phyloP scores from a whole-genome alignment of 1,140 invertebrate genomes.

The Lepeophtheirus salmonis region DNA sequence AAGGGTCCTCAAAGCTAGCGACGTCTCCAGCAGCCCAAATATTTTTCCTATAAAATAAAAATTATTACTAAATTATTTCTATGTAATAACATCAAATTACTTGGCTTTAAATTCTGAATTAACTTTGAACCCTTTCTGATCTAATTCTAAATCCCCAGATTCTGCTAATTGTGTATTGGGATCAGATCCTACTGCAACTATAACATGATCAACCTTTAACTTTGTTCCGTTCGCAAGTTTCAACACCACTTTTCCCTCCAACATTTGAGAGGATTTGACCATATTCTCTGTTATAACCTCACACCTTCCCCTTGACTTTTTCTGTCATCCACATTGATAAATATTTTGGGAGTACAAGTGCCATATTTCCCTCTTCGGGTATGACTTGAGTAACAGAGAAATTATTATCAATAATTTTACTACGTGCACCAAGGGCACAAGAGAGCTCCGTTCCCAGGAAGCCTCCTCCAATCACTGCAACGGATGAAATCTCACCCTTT shows the following conservation, averaged over 20 bases:
- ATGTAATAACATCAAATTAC: too few relatives aligned
- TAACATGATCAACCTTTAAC: constrained; percentile 45
- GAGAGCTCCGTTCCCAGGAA: constrained; percentile 75
- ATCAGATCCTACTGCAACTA: constrained; percentile 65
- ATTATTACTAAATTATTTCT: neutral
- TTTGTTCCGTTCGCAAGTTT: constrained; percentile 42
- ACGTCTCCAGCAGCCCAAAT: constrained; percentile 60
- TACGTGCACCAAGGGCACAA: constrained; percentile 51
- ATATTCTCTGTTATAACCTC: constrained; percentile 27
- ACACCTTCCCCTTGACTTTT: constrained; percentile 46
- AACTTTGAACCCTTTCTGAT: constrained; percentile 69
- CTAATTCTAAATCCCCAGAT: constrained; percentile 55
- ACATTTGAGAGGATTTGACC: constrained; percentile 34
- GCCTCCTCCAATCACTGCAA: constrained; percentile 68
- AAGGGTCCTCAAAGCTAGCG: constrained; percentile 73
- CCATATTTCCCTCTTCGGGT: constrained; percentile 57
- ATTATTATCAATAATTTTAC: constrained; percentile 26
- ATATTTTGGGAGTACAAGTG: constrained; percentile 56
- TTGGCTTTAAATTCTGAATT: constrained; percentile 79
- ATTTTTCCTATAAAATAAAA: neutral
- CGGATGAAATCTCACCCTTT: constrained; percentile 34
- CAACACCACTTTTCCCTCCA: constrained; percentile 32
- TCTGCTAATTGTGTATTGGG: constrained; percentile 60
- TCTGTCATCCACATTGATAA: constrained; percentile 58
- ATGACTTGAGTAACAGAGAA: constrained; percentile 48